Evolutionary conservation across 2,113 vertebrate species (phyloP).

Genomic region (Laticauda laticaudata): DNA sequence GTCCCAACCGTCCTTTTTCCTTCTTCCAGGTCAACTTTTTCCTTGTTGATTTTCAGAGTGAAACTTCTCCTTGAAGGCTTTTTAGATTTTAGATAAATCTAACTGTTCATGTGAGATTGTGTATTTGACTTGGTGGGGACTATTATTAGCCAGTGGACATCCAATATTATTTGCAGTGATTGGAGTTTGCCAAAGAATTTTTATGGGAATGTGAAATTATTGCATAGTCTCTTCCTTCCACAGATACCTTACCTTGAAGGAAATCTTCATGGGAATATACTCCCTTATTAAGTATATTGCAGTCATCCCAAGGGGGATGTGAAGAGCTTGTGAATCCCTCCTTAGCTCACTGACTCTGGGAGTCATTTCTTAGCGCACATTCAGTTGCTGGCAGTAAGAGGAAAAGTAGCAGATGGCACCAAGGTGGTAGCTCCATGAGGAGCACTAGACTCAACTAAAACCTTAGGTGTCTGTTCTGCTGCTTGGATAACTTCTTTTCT

Average conservation of each 20-base stretch:
- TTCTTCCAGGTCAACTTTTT: conserved; percentile 32
- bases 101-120: conserved; percentile 70
- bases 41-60: conserved; percentile 60
- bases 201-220: conserved; percentile 48
- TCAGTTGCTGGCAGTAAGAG: conserved; percentile 50
- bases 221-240: conserved; percentile 43
- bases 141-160: conserved; percentile 59
- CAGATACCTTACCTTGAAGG: background rate
- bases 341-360: conserved; percentile 66
- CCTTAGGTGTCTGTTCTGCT: conserved; percentile 42
- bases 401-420: conserved; percentile 50
- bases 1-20: conserved; percentile 37
- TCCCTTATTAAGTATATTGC: conserved; percentile 50
- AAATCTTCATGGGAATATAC: conserved; percentile 36
- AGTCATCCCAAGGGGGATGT: conserved; percentile 39
- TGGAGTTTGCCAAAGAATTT: conserved; percentile 71
- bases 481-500: conserved; percentile 50
- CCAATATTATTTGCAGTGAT: conserved; percentile 63
- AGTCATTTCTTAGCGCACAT: conserved; percentile 55
- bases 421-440: conserved; percentile 50
- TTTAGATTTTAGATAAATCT: conserved; percentile 66
- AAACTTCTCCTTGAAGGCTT: conserved; percentile 72
- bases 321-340: conserved; percentile 54
- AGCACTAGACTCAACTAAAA: conserved; percentile 60
- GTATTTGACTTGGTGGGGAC: conserved; percentile 66